phyloP scores from a whole-genome alignment of 1,140 invertebrate species.

The Trypoxylus dichotomus region DNA sequence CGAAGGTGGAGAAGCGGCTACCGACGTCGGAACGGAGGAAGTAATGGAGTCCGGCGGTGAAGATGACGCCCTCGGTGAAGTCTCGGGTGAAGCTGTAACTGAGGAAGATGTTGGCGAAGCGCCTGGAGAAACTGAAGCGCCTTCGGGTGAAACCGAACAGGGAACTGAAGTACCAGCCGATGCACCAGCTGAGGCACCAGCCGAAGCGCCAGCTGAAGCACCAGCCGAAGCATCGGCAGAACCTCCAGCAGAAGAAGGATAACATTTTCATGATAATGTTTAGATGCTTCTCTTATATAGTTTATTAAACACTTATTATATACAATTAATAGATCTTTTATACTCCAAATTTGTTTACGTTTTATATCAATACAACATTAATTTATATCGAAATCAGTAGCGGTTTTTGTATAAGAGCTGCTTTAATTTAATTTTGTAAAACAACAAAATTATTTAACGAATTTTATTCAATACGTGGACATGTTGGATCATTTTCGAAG shows the following conservation, averaged over 20 bases:
- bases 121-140: background rate
- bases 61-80: slow-evolving; percentile 1
- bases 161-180: background rate
- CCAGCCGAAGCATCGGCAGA: background rate
- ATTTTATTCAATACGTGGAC: too few species aligned
- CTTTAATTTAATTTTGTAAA: too few species aligned
- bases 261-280: background rate
- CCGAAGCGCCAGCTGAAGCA: background rate
- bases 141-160: background rate
- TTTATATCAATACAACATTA: background rate
- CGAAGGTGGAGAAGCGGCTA: background rate
- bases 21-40: background rate
- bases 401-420: too few species aligned
- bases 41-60: background rate
- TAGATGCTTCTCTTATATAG: background rate
- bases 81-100: background rate
- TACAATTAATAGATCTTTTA: background rate
- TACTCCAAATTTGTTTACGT: background rate
- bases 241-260: background rate
- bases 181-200: background rate
- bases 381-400: background rate
- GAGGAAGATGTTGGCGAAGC: slow-evolving; percentile 2
- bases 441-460: too few species aligned
- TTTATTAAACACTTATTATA: background rate
- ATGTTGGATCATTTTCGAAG: too few species aligned